Conservation (phyloP, 2,888 invertebrate genomes). For the Tetheella fluctuosa region DNA sequence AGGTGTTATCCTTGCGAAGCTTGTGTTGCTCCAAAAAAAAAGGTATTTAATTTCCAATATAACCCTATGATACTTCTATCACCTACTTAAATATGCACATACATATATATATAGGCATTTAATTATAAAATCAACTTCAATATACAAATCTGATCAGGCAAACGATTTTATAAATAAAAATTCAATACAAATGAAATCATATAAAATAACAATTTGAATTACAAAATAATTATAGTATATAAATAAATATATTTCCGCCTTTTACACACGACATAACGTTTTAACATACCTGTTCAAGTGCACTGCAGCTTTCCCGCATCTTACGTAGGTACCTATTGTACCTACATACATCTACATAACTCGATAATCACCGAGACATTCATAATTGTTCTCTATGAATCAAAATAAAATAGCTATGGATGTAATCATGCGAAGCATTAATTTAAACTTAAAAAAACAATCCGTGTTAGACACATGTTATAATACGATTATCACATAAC, state of each 20-base stretch:
- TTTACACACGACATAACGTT: too few species aligned
- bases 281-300: too few species aligned
- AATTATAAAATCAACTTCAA: too few species aligned
- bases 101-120: too few species aligned
- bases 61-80: neutral
- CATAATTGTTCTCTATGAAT: neutral
- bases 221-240: too few species aligned
- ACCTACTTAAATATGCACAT: too few species aligned
- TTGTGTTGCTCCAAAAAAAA: neutral
- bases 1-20: neutral
- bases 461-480: neutral
- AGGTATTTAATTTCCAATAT: neutral
- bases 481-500: neutral
- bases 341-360: neutral
- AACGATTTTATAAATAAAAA: too few species aligned
- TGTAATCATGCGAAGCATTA: neutral
- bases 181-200: too few species aligned
- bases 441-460: neutral
- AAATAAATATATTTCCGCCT: too few species aligned
- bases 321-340: neutral
- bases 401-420: neutral
- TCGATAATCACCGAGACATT: constrained; percentile 1
- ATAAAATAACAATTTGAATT: too few species aligned
- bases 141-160: too few species aligned
- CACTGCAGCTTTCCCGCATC: too few species aligned